Base-by-base conservation (phyloP, 1,140 invertebrate genomes). In the Pristionchus pacificus region DNA sequence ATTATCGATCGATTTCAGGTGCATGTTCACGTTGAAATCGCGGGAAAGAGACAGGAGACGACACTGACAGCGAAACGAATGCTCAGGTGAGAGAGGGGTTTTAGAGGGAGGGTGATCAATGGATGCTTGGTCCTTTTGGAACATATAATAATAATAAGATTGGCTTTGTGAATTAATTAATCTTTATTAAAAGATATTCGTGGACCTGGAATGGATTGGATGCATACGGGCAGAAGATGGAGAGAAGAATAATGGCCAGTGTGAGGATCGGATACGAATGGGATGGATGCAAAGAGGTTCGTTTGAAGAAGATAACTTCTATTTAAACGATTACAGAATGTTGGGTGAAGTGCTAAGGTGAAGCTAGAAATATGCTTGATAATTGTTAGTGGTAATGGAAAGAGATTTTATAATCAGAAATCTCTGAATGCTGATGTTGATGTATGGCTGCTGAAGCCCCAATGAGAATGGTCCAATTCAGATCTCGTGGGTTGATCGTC, bases 351-450 rank as follows among this genome's bases (percentile, higher is more conserved):
- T 2, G 95, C 93, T n/a, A n/a, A n/a, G 0, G 95, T 94, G 81
- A 84, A 97, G 33, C 93, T 92, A 78, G 95, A 94, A 1, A 92
- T 95, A 81, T 93, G 97, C 82, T 93, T 97, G 90, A 92, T 91
- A 65, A 95, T 96, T 38, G 94, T 93, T 0, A 92, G 96, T 83
- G 95, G 97, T 27, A 93, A 93, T 1, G 93, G 92, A 6, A 97
- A 95, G 95, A 96, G 96, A 85, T 85, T 98, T 65, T 93, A 97
- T 82, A 93, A 97, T 77, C 95, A 97, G 86, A 95, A 98, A 80
- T 88, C 93, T 75, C 96, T 97, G 84, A 97, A 97, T 83, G 95
- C 95, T 88, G 93, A 95, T 83, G 93, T 96, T 87, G n/a, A n/a
- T n/a, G n/a, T n/a, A n/a, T n/a, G n/a, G n/a, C n/a, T n/a, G n/a